These are phyloP conservation scores for Phyllotreta striolata DNA, from an alignment of 2,888 invertebrate species.

Conservation along the genomic window DNA sequence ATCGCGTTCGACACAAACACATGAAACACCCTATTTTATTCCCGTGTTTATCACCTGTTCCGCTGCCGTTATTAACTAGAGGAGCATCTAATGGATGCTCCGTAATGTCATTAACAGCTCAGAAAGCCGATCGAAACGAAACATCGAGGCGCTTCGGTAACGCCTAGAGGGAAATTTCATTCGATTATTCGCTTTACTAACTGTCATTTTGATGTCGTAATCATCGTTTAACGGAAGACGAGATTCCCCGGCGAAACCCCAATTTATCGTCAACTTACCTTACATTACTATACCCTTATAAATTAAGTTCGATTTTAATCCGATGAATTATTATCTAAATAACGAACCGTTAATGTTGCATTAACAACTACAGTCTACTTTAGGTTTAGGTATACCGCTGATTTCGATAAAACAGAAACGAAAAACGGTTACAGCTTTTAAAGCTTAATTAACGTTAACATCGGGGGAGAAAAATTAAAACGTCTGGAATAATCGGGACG, in stretches of 20 bases:
- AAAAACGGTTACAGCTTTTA: too few species aligned
- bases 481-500: too few species aligned
- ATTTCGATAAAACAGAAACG: too few species aligned
- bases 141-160: constrained; percentile 23
- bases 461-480: too few species aligned
- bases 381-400: too few species aligned
- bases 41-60: constrained; percentile 33
- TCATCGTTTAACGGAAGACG: background rate
- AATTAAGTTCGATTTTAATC: too few species aligned
- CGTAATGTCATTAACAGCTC: constrained; percentile 18
- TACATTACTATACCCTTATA: too few species aligned
- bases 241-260: background rate
- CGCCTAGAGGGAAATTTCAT: constrained; percentile 16
- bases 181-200: constrained; percentile 16
- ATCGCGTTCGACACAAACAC: constrained; percentile 28
- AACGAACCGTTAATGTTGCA: too few species aligned
- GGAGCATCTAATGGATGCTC: constrained; percentile 24
- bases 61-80: constrained; percentile 27
- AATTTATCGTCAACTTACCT: too few species aligned
- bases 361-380: too few species aligned
- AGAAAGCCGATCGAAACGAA: constrained; percentile 27
- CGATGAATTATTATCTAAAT: too few species aligned
- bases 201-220: constrained; percentile 9
- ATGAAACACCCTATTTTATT: constrained; percentile 31
- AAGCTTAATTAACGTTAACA: too few species aligned